These are phyloP conservation scores for Sturnus vulgaris DNA, from an alignment of 2,113 vertebrate species.

Conservation along the genomic window DNA sequence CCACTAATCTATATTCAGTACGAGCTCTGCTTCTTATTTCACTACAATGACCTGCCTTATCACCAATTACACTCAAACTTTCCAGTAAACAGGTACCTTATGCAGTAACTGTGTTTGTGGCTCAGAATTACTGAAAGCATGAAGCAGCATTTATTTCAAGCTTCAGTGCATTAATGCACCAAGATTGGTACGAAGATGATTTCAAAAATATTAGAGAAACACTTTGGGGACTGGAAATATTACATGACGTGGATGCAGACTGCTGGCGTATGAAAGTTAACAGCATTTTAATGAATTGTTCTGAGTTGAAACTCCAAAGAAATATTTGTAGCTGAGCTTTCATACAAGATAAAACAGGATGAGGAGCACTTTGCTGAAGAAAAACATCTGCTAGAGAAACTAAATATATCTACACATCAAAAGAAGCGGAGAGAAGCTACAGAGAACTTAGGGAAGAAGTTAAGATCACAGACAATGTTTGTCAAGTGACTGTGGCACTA, in stretches of 20 bases:
- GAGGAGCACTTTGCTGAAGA: not conserved
- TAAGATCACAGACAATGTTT: not conserved
- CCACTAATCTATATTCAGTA: not conserved
- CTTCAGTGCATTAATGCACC: not conserved
- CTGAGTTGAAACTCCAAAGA: not conserved
- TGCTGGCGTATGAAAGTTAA: not conserved
- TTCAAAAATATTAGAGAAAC: not conserved
- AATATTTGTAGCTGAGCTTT: slow-evolving; percentile 12
- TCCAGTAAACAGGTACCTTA: not conserved
- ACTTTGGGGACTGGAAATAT: not conserved
- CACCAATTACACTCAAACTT: not conserved
- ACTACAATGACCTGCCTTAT: not conserved
- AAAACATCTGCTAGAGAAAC: slow-evolving; percentile 21
- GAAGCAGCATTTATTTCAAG: not conserved
- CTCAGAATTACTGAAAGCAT: not conserved
- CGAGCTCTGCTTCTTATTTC: not conserved
- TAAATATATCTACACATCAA: not conserved
- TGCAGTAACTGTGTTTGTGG: not conserved
- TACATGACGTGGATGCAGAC: not conserved
- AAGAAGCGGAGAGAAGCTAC: not conserved
- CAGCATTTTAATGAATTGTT: not conserved
- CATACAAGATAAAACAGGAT: not conserved
- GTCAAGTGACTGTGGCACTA: not conserved
- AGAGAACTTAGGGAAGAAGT: not conserved
- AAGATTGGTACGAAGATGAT: not conserved